Base-by-base conservation (phyloP, 2,797 vertebrate genomes). In the Rhinophrynus dorsalis region DNA sequence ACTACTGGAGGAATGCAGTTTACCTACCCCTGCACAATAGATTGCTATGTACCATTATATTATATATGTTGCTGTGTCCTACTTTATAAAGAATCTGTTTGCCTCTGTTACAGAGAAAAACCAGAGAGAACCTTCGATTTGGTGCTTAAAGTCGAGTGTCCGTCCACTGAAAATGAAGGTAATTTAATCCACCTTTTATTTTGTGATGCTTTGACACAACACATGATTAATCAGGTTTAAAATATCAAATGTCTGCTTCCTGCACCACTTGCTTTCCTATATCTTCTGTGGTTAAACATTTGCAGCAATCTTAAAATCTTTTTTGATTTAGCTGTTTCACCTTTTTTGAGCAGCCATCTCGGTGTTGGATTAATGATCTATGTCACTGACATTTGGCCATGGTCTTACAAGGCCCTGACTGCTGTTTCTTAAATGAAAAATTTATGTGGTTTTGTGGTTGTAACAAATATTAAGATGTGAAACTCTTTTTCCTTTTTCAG, bases 71-170 rank as follows among this genome's bases (percentile, higher is more conserved):
- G n/a, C n/a, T n/a, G n/a, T n/a, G n/a, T n/a, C n/a, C n/a, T n/a
- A n/a, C n/a, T n/a, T n/a, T n/a, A n/a, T 40, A 12, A 40, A 40
- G 6, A 4, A 21, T 45, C 42, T 27, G 12, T 29, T 27, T 51
- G 11, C 77, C 79, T 66, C 74, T 72, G 3, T 83, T 85, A 57
- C 60, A 98, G 97, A 86, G 94, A 97, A 89, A 94, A 94, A 80
- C 97, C 97, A 77, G 92, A 94, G 63, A 93, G 93, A 85, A 97
- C 94, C 10, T 97, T 98, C 88, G 96, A 99, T 87, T 87, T 98
- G 88, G 89, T 96, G 35, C 75, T 98, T 78, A 95, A 96, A 84
- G 94, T 99, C 87, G 90, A 90, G 65, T 96, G 96, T 77, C 95
- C 93, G 27, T 40, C 90, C 30, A 91, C 93, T 69, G 94, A 95